These are phyloP conservation scores for Eleutherodactylus coqui DNA, from an alignment of 2,797 vertebrate species.

Conservation along the genomic window DNA sequence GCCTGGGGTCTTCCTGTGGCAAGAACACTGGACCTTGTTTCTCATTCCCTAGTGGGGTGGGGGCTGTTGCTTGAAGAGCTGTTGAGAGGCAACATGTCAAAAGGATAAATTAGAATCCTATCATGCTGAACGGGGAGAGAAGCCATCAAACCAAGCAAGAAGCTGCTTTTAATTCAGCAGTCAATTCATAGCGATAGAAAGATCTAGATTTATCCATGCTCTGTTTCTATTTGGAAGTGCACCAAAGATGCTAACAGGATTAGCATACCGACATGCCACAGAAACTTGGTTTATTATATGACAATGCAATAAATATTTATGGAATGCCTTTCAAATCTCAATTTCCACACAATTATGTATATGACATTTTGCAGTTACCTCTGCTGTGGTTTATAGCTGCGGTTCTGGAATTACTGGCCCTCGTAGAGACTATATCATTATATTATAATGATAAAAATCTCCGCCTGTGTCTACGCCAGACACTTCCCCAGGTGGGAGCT, in stretches of 20 bases:
- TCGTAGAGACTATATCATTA: slow-evolving; percentile 42
- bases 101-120: slow-evolving; percentile 64
- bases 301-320: slow-evolving; percentile 56
- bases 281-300: slow-evolving; percentile 39
- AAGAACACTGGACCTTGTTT: neutral
- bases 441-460: slow-evolving; percentile 56
- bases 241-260: slow-evolving; percentile 43
- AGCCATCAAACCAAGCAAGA: slow-evolving; percentile 49
- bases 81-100: slow-evolving; percentile 55
- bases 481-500: slow-evolving; percentile 48
- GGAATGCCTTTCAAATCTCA: slow-evolving; percentile 49
- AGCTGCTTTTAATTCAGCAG: slow-evolving; percentile 55
- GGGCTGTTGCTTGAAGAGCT: slow-evolving; percentile 46
- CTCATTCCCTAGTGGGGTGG: neutral
- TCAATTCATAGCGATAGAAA: slow-evolving; percentile 41
- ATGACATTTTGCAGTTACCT: slow-evolving; percentile 52
- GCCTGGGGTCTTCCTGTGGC: slow-evolving; percentile 30
- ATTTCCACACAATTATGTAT: slow-evolving; percentile 45
- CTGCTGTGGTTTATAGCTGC: slow-evolving; percentile 44
- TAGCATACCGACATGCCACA: slow-evolving; percentile 47
- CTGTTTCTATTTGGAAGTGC: slow-evolving; percentile 40
- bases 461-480: slow-evolving; percentile 33
- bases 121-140: slow-evolving; percentile 60
- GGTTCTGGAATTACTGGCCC: slow-evolving; percentile 26
- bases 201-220: slow-evolving; percentile 46